Evolutionary conservation across 2,113 vertebrate genomes (phyloP), one percentile per base, ranked within the genome.

Genomic region (Cepphus grylle): DNA sequence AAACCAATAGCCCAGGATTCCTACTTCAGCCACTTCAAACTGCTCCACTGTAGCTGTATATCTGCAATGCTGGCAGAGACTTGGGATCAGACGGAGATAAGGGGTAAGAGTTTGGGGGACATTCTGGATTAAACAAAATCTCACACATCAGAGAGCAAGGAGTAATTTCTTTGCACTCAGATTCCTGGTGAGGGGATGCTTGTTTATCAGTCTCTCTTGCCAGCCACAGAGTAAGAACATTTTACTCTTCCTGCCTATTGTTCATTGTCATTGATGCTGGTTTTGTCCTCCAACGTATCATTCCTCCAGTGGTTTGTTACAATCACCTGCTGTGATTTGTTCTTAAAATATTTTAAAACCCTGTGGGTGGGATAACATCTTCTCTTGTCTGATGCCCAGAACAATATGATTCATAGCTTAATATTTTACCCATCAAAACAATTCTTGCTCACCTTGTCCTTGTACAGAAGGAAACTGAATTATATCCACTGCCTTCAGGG

Each of bases 311-410:
- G 38, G 59, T 67, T 88, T 94, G 55, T 81, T 81, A 63, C 65
- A 80, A 40, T 55, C 55, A 78, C 76, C 77, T 93, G 55, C 86
- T 84, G 89, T 84, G 89, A 96, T 95, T 92, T 71, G 72, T 84
- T 95, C 92, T 93, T 86, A 93, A 95, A 92, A 78, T 71, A 90
- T 78, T 86, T 86, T 52, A 67, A 90, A 93, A 86, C 38, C 21
- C 65, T 52, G 30, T 67, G 56, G 80, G 80, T 93, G 69, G 14
- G 40, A 84, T 73, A 95, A 63, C 56, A 50, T 21, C 42, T 85
- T 53, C 42, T 82, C 92, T 73, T 78, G 45, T 49, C 38, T 63
- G 80, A 78, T 93, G 63, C 63, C 76, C 56, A 96, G 69, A 81
- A 59, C 76, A 88, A 40, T 32, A 25, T 67, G 83, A 94, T 71